Evolutionary conservation across 2,113 vertebrate species (phyloP).

Genomic region (Marcusenius ussheri): DNA sequence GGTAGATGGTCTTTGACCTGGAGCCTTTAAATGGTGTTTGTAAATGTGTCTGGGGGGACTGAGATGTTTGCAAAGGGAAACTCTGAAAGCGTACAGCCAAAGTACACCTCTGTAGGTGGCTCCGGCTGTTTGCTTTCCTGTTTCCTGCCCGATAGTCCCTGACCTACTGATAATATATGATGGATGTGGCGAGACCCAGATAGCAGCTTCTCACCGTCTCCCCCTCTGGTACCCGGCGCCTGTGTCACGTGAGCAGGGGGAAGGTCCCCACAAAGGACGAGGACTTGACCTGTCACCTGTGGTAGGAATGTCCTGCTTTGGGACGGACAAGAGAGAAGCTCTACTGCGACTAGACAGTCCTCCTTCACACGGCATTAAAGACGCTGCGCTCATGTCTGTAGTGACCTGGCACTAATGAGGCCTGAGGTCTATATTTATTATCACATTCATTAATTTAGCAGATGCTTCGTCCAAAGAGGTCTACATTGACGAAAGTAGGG

Average conservation of each 20-base stretch:
- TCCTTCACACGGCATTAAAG: background rate
- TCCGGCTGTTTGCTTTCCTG: constrained; percentile 26
- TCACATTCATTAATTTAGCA: background rate
- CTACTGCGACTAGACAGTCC: background rate
- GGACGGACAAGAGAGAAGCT: background rate
- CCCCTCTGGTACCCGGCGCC: background rate
- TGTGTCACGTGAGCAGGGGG: background rate
- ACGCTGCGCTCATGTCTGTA: background rate
- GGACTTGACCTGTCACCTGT: background rate
- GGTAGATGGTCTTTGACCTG: background rate
- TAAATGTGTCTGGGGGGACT: background rate
- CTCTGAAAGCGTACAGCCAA: background rate
- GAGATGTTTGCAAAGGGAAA: background rate
- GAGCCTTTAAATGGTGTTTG: background rate
- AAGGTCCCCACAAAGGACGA: background rate
- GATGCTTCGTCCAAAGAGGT: background rate
- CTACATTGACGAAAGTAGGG: background rate
- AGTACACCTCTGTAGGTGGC: background rate
- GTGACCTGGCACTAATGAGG: background rate
- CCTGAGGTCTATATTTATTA: background rate
- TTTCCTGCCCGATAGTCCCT: background rate
- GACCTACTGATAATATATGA: constrained; percentile 26
- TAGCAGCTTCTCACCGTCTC: background rate
- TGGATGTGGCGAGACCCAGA: background rate
- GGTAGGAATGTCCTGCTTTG: background rate